A percentile compares a stretch with the other conserved stretches of the same genome.
Conservation (phyloP, 1,140 invertebrate genomes). For the Platyscapa corneri region DNA sequence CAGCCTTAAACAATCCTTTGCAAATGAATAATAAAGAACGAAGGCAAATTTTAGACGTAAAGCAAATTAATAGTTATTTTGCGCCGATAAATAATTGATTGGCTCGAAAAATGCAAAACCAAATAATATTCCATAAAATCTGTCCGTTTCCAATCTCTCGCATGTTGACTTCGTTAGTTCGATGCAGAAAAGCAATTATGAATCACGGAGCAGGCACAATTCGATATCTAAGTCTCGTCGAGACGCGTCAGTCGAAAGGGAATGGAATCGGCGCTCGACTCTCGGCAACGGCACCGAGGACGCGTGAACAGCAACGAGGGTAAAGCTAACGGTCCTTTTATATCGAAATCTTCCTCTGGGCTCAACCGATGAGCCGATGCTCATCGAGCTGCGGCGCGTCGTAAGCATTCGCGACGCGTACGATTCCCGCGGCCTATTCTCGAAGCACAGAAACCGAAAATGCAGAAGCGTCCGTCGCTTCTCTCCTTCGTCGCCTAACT, state of each 20-base stretch:
- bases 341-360: background rate
- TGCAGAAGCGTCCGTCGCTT: background rate
- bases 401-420: background rate
- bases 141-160: background rate
- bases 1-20: no score
- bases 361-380: no score
- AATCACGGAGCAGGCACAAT: background rate
- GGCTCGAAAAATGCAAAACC: no score
- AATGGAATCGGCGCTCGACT: constrained; percentile 6
- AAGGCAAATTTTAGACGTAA: no score
- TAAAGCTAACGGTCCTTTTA: constrained; percentile 22
- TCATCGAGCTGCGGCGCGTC: background rate
- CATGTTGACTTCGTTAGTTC: background rate
- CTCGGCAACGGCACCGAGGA: background rate
- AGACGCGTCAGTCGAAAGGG: background rate
- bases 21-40: no score
- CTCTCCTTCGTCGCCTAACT: background rate
- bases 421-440: background rate
- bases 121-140: background rate
- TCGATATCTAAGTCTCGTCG: background rate
- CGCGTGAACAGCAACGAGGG: constrained; percentile 5
- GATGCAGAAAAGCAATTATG: constrained; percentile 10
- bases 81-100: no score
- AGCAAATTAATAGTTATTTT: no score
- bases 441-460: constrained; percentile 38